Conservation (phyloP, 2,797 vertebrate genomes). For the Setipinna tenuifilis region DNA sequence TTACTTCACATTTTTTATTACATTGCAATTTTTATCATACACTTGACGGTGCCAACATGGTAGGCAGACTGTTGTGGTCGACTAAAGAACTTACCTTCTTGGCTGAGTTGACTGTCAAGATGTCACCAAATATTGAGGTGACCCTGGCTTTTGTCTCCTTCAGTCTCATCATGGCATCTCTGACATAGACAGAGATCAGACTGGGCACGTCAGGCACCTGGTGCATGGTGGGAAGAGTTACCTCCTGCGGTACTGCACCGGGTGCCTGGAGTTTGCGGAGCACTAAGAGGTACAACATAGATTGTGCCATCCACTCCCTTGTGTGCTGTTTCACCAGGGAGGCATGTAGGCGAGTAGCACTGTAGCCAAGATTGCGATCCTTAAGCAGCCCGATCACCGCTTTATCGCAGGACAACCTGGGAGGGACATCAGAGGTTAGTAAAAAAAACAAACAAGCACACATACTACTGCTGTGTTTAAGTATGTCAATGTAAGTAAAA, state of each 20-base stretch:
- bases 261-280: not conserved
- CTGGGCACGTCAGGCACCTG: slow-evolving; percentile 15
- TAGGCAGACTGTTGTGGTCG: too few species aligned
- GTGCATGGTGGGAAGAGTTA: not conserved
- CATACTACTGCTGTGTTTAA: too few species aligned
- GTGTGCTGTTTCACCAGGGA: not conserved
- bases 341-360: not conserved
- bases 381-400: not conserved
- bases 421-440: not conserved
- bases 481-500: not conserved
- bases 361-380: too few species aligned
- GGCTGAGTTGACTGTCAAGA: slow-evolving; percentile 41
- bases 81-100: slow-evolving; percentile 34
- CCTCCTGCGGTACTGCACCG: too few species aligned
- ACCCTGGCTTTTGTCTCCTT: too few species aligned
- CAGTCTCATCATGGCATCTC: not conserved
- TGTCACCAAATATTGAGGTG: slow-evolving; percentile 26
- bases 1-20: too few species aligned
- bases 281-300: not conserved
- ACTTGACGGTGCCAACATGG: too few species aligned
- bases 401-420: not conserved
- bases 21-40: too few species aligned
- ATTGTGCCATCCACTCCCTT: not conserved
- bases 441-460: too few species aligned
- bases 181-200: not conserved